These are phyloP conservation scores for Ceratotherium simum DNA, from an alignment of 2,113 vertebrate genomes.

Conservation along the genomic window DNA sequence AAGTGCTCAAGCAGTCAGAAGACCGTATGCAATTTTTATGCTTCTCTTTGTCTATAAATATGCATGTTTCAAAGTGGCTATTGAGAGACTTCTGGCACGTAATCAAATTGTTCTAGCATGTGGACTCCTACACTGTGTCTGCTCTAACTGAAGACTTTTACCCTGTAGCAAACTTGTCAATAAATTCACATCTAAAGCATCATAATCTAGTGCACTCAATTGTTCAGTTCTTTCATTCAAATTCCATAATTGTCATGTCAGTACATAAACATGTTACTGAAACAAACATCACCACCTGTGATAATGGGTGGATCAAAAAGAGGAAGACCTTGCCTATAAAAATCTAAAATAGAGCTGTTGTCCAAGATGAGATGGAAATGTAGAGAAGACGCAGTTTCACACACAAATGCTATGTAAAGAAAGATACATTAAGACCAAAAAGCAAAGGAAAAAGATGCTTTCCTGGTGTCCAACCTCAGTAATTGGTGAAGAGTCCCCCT, in stretches of 20 bases:
- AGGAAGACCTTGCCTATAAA: neutral
- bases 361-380: neutral
- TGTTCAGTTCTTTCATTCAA: neutral
- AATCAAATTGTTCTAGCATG: neutral
- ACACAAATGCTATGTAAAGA: neutral
- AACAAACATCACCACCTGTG: neutral
- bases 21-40: slow-evolving; percentile 69
- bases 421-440: neutral
- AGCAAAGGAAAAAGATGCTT: neutral
- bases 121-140: neutral
- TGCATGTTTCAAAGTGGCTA: slow-evolving; percentile 53
- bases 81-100: neutral
- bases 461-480: neutral
- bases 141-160: neutral
- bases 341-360: neutral
- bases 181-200: slow-evolving; percentile 20
- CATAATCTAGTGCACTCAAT: neutral
- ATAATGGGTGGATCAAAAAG: neutral
- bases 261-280: neutral
- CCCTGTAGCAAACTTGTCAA: neutral
- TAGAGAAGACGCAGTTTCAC: neutral
- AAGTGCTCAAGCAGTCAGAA: slow-evolving; percentile 56
- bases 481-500: neutral
- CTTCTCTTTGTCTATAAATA: slow-evolving; percentile 72
- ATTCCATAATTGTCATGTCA: neutral